Evolutionary conservation across 2,888 invertebrate species (phyloP).

Genomic region (Diabrotica balteata): DNA sequence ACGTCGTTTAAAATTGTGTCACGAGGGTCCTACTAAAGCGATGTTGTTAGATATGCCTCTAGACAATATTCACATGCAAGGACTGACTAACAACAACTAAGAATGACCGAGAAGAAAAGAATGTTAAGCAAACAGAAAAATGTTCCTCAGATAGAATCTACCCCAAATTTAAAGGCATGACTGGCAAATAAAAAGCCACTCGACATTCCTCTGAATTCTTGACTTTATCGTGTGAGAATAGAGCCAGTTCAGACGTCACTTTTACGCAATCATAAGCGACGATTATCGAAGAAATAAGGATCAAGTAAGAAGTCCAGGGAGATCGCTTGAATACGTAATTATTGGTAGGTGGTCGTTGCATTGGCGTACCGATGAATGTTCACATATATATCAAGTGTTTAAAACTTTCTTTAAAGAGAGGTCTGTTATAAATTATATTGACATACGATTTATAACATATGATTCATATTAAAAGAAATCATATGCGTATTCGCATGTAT

Average conservation of each 20-base stretch:
- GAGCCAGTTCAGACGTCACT: conserved; percentile 19
- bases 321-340: not conserved
- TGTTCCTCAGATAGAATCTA: conserved; percentile 50
- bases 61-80: conserved; percentile 17
- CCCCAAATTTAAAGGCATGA: conserved; percentile 58
- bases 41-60: not conserved
- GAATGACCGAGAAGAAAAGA: conserved; percentile 12
- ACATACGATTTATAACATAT: too few relatives aligned
- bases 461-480: too few relatives aligned
- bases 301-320: not conserved
- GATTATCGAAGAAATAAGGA: conserved; percentile 14
- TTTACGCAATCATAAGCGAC: conserved; percentile 25
- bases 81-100: not conserved
- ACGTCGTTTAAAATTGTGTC: too few relatives aligned
- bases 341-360: not conserved
- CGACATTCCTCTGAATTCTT: conserved; percentile 36
- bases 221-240: conserved; percentile 20
- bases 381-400: not conserved
- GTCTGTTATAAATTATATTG: too few relatives aligned
- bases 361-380: not conserved
- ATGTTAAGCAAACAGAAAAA: conserved; percentile 26
- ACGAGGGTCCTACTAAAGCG: too few relatives aligned
- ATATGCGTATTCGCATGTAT: too few relatives aligned
- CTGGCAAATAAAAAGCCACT: conserved; percentile 52
- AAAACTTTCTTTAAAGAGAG: too few relatives aligned